phyloP scores from a whole-genome alignment of 2,113 vertebrate species.

The Thomomys bottae region DNA sequence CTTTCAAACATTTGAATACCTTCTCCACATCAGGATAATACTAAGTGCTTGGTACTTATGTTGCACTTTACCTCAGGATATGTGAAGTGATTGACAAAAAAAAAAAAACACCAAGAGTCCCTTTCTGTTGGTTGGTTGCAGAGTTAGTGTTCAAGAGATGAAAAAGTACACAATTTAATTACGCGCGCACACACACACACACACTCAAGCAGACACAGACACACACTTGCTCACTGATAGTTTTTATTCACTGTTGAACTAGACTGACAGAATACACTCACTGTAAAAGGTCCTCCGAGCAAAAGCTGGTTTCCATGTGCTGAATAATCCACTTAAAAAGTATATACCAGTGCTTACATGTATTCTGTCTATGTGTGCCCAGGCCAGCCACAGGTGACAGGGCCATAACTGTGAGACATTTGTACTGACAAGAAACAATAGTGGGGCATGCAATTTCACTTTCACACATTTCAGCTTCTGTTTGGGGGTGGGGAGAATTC shows the following conservation, averaged over 20 bases:
- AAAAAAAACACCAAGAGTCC: not conserved
- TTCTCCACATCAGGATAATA: not conserved
- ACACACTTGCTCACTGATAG: constrained; percentile 1
- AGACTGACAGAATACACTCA: constrained; percentile 23
- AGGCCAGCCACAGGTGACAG: not conserved
- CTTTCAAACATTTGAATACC: not conserved
- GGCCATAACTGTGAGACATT: not conserved
- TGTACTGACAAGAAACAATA: not conserved
- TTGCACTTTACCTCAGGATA: not conserved
- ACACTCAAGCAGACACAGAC: not conserved
- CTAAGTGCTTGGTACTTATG: not conserved
- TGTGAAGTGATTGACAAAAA: constrained; percentile 26
- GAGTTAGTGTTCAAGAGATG: not conserved
- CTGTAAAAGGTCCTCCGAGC: constrained; percentile 10
- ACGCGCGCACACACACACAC: not conserved
- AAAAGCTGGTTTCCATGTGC: constrained; percentile 46
- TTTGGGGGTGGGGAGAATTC: not conserved
- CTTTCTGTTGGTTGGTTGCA: not conserved
- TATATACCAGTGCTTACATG: not conserved
- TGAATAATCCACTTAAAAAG: constrained; percentile 12
- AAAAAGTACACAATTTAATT: not conserved
- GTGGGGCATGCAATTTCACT: not conserved
- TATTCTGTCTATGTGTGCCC: not conserved
- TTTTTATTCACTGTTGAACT: not conserved
- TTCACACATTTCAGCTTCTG: not conserved